Percentiles rank a stretch among this genome's conserved stretches.
Evolutionary conservation across 2,797 vertebrate genomes (phyloP).

Genomic region (Chelmon rostratus): DNA sequence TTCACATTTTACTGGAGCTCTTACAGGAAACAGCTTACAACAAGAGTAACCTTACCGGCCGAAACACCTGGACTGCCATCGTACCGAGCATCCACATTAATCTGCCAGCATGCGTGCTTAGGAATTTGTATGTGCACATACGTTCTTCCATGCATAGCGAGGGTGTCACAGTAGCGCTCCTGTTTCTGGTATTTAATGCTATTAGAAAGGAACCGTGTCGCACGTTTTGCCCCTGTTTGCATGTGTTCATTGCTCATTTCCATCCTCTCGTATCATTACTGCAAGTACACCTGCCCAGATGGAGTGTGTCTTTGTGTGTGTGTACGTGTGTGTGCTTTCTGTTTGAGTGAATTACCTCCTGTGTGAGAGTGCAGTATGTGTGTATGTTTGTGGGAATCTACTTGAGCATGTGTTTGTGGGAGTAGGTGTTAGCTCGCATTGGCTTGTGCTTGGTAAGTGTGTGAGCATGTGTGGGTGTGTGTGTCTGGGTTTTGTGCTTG

Average conservation of each 20-base stretch:
- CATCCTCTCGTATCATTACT: conserved; percentile 24
- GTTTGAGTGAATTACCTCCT: neutral
- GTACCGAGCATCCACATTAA: conserved; percentile 49
- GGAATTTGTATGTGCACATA: conserved; percentile 25
- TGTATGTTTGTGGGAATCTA: conserved; percentile 8
- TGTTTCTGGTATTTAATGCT: conserved; percentile 13
- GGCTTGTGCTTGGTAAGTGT: conserved; percentile 14
- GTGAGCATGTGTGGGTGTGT: conserved; percentile 1
- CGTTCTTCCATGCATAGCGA: conserved; percentile 14
- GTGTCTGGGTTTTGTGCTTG: conserved; percentile 3
- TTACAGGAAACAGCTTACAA: conserved; percentile 51
- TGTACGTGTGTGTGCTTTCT: neutral
- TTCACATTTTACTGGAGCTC: conserved; percentile 33
- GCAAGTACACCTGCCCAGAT: conserved; percentile 41
- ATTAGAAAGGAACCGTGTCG: conserved; percentile 11
- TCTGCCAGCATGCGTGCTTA: conserved; percentile 39
- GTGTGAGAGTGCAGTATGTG: neutral
- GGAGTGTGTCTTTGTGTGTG: conserved; percentile 11
- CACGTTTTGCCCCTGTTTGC: conserved; percentile 4
- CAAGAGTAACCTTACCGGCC: conserved; percentile 31
- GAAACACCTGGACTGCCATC: conserved; percentile 53
- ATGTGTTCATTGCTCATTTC: conserved; percentile 9
- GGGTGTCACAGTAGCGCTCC: neutral
- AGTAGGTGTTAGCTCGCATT: conserved; percentile 2
- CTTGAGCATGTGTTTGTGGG: conserved; percentile 22